Conservation (phyloP, 2,797 vertebrate species). For the Sebastes trivittatus region DNA sequence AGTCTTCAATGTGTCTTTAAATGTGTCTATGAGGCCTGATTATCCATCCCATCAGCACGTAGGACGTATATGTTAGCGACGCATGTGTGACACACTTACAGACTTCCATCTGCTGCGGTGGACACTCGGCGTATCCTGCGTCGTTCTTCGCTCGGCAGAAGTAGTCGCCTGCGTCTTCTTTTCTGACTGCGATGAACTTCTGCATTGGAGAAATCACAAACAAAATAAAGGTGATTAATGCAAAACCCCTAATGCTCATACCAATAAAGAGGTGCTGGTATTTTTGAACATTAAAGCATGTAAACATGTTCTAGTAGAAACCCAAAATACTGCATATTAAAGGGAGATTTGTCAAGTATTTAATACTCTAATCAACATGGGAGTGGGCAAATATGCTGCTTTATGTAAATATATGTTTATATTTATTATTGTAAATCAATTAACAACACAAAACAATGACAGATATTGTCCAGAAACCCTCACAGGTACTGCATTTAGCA, state of each 20-base stretch:
- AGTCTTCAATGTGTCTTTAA: not conserved
- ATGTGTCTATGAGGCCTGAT: not conserved
- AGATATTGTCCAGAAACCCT: no score
- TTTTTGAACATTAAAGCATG: no score
- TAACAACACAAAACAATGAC: no score
- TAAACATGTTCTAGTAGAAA: no score
- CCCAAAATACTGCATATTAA: no score
- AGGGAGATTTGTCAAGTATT: no score
- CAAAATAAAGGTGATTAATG: not conserved
- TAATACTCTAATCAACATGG: no score
- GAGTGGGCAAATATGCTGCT: no score
- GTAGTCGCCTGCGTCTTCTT: conserved; percentile 93
- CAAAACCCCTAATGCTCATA: not conserved
- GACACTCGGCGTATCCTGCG: conserved; percentile 89
- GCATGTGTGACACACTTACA: conserved; percentile 86
- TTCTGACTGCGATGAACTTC: conserved; percentile 91
- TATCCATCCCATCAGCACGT: not conserved
- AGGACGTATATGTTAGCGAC: not conserved
- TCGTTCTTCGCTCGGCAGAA: conserved; percentile 92
- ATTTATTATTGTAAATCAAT: no score
- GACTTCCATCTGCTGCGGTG: conserved; percentile 93
- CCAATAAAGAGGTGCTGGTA: no score
- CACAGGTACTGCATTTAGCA: no score
- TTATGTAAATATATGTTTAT: accelerated
- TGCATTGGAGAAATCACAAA: conserved; percentile 59